A percentile compares a stretch with the other conserved stretches of the same genome.
These are phyloP conservation scores for Diabrotica balteata DNA, from an alignment of 2,888 invertebrate genomes.

Conservation along the genomic window DNA sequence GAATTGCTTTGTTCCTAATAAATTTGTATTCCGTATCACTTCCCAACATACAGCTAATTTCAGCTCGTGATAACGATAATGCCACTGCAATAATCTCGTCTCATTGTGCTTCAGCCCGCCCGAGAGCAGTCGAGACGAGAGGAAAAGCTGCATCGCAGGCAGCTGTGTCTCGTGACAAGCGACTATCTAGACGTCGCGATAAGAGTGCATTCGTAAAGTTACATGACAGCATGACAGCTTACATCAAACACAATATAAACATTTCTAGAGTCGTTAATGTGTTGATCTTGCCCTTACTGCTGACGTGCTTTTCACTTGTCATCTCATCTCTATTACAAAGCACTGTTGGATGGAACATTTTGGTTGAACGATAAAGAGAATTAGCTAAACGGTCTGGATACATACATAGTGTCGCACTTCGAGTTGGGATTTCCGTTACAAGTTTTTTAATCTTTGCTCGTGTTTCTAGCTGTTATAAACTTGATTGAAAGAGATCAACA, in stretches of 20 bases:
- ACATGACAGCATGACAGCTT: slow-evolving; percentile 54
- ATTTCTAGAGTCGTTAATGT: slow-evolving; percentile 51
- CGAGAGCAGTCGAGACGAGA: slow-evolving; percentile 11
- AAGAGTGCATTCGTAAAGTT: slow-evolving; percentile 47
- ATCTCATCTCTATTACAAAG: slow-evolving; percentile 12
- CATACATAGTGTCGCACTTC: too few relatives aligned
- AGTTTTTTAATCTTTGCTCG: too few relatives aligned
- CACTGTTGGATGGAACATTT: neutral
- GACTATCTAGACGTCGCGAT: slow-evolving; percentile 50
- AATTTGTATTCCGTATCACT: neutral
- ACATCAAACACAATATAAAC: slow-evolving; percentile 57
- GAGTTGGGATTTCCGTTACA: too few relatives aligned
- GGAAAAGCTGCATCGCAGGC: slow-evolving; percentile 21
- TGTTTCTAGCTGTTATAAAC: too few relatives aligned
- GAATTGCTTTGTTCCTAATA: neutral
- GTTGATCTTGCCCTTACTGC: slow-evolving; percentile 49
- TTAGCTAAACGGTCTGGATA: neutral
- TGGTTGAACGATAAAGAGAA: neutral
- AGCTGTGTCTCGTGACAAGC: slow-evolving; percentile 42
- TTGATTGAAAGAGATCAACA: too few relatives aligned
- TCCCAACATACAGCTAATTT: neutral
- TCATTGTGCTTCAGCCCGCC: neutral
- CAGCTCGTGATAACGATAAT: neutral
- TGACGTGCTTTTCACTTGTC: slow-evolving; percentile 18
- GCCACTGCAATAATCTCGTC: neutral